A percentile compares a stretch with the other conserved stretches of the same genome.
Conservation (phyloP, 2,797 vertebrate species). For the Mus minutoides region DNA sequence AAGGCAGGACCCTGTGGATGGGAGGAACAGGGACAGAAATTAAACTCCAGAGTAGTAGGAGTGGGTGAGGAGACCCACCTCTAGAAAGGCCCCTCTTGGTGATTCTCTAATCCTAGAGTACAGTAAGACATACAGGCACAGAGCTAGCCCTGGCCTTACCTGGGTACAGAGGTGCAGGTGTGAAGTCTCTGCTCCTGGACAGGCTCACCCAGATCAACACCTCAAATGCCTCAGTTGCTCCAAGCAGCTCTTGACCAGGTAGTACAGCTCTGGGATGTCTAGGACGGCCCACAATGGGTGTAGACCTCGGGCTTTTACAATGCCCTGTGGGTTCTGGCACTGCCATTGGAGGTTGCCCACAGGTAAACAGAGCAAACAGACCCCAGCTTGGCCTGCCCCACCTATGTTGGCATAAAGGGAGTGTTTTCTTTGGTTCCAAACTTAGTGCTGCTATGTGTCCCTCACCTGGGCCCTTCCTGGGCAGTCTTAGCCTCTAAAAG, state of each 20-base stretch:
- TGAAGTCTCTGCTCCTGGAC: background rate
- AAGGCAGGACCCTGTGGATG: background rate
- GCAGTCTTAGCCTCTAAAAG: background rate
- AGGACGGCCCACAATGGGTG: background rate
- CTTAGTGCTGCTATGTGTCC: background rate
- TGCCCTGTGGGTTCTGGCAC: background rate
- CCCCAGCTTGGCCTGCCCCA: slow-evolving; percentile 68
- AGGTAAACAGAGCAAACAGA: slow-evolving; percentile 74
- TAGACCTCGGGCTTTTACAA: background rate
- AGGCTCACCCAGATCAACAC: background rate
- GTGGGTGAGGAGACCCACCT: background rate
- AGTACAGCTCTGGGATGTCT: background rate
- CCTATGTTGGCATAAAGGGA: slow-evolving; percentile 68
- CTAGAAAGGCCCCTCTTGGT: background rate
- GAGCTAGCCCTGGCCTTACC: background rate
- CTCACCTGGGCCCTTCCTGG: background rate
- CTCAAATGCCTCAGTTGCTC: background rate
- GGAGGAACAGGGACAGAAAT: background rate
- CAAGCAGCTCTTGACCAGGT: background rate
- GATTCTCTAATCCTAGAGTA: background rate
- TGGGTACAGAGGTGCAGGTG: background rate
- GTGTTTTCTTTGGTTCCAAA: slow-evolving; percentile 68
- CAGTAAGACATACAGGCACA: background rate
- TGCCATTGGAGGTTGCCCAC: background rate
- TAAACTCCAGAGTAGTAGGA: background rate